Evolutionary conservation across 2,888 invertebrate species (phyloP), one percentile per base, ranked within the genome.

Genomic region (Rosalia funebris): DNA sequence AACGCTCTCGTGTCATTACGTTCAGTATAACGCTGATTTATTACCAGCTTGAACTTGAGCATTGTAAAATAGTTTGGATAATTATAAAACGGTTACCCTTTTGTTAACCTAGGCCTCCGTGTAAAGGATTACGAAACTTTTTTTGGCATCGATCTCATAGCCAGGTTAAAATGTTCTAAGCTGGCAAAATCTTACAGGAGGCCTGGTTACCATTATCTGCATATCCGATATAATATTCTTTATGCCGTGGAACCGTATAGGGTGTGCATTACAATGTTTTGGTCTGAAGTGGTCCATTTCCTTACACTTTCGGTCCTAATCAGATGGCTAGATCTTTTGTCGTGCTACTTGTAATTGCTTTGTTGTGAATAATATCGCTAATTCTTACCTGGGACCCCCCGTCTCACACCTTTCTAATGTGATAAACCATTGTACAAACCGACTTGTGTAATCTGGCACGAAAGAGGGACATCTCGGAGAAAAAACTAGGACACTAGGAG

Each of bases 251-350:
- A 14, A 39, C 34, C 32, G 16, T 36, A 53, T 54, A 61, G 56
- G 67, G 71, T 74, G 65, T 75, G 70, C 54, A 65, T 76, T 74
- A 74, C 75, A 72, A 68, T 76, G 69, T 76, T 75, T 76, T 75
- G 72, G 71, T 74, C n/a, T 66, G 47, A 62, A 71, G 70, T 73
- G 72, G 71, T 71, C 70, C 74, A 71, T 69, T 68, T 42, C 54
- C 61, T 69, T 64, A 63, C 64, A 47, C 50, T 3, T 12, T 16
- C n/a, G 16, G 42, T 55, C 65, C 67, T 62, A 68, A 74, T 75
- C 75, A 71, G 69, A 70, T 70, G 72, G 52, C 57, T 56, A 46
- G 55, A 73, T 74, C 76, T 69, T 70, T 77, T 76, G 73, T 77
- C 47, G 46, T 47, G 65, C 68, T 66, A 61, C 71, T 71, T 75